These are phyloP conservation scores for Pogonocherus hispidulus DNA, from an alignment of 2,888 invertebrate genomes.

Conservation along the genomic window DNA sequence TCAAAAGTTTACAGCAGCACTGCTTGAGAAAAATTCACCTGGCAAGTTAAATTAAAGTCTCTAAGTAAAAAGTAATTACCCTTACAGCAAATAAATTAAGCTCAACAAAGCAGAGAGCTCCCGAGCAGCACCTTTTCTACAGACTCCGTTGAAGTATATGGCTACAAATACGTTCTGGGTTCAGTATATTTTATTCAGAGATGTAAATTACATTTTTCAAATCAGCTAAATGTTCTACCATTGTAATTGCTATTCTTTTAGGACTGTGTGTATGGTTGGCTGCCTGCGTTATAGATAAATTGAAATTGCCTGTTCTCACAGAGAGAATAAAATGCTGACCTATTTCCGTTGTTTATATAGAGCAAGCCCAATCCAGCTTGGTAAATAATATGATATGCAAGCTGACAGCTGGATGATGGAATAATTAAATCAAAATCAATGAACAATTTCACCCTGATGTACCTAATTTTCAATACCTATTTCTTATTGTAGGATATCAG, in stretches of 20 bases:
- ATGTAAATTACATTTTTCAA: conserved; percentile 27
- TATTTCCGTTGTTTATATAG: conserved; percentile 22
- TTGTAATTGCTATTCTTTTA: conserved; percentile 30
- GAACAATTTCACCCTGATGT: neutral
- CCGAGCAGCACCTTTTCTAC: too few relatives aligned
- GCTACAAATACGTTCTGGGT: conserved; percentile 1
- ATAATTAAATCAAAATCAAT: neutral
- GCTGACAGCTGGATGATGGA: neutral
- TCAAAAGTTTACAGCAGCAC: too few relatives aligned
- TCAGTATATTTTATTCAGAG: conserved; percentile 19
- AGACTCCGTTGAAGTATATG: too few relatives aligned
- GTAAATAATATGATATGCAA: neutral
- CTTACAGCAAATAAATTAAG: too few relatives aligned
- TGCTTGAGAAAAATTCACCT: too few relatives aligned
- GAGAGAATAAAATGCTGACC: conserved; percentile 26
- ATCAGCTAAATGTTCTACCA: conserved; percentile 13
- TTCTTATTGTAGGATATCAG: too few relatives aligned
- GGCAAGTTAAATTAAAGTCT: too few relatives aligned
- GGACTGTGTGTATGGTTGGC: conserved; percentile 13
- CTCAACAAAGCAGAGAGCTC: too few relatives aligned
- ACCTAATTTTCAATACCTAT: neutral
- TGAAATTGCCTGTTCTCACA: conserved; percentile 20
- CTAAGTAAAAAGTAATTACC: too few relatives aligned
- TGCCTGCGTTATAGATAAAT: conserved; percentile 18
- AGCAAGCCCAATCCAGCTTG: neutral